Conservation (phyloP, 2,888 invertebrate species). For the Drosophila meridionalis region DNA sequence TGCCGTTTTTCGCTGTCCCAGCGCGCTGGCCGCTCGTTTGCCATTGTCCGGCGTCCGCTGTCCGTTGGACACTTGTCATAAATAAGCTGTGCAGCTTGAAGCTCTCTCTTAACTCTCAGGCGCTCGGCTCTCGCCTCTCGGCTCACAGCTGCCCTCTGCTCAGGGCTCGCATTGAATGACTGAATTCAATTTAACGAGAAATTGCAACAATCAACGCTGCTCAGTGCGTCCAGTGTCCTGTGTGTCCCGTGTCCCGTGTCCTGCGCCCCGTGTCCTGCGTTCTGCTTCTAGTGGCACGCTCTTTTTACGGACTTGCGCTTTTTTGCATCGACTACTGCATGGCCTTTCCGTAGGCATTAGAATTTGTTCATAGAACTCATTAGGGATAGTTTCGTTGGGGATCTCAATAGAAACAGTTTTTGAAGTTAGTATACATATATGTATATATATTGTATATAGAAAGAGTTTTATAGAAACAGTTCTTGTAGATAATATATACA, state of each 20-base stretch:
- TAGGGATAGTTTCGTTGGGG: too few relatives aligned
- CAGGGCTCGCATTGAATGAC: slow-evolving; percentile 62
- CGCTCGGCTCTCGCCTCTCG: background rate
- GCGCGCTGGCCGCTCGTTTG: background rate
- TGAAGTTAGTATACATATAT: too few relatives aligned
- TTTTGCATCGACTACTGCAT: background rate
- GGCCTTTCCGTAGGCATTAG: background rate
- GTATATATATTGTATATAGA: too few relatives aligned
- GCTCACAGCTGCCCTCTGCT: slow-evolving; percentile 18
- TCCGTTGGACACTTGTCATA: slow-evolving; percentile 56
- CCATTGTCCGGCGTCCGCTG: slow-evolving; percentile 20
- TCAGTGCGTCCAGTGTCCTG: slow-evolving; percentile 35
- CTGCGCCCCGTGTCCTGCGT: slow-evolving; percentile 4
- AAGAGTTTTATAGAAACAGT: background rate
- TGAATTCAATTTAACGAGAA: slow-evolving; percentile 80
- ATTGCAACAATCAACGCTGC: slow-evolving; percentile 77
- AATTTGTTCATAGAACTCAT: too few relatives aligned
- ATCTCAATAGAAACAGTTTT: background rate
- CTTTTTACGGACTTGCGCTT: background rate
- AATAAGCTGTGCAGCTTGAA: slow-evolving; percentile 56
- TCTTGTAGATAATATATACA: background rate
- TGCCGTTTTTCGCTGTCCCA: slow-evolving; percentile 33
- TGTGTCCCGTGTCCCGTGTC: background rate
- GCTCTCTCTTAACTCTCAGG: slow-evolving; percentile 10
- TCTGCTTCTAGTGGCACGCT: slow-evolving; percentile 12